A percentile compares a stretch with the other conserved stretches of the same genome.
phyloP scores from a whole-genome alignment of 2,113 vertebrate genomes.

The Notothenia rossii region DNA sequence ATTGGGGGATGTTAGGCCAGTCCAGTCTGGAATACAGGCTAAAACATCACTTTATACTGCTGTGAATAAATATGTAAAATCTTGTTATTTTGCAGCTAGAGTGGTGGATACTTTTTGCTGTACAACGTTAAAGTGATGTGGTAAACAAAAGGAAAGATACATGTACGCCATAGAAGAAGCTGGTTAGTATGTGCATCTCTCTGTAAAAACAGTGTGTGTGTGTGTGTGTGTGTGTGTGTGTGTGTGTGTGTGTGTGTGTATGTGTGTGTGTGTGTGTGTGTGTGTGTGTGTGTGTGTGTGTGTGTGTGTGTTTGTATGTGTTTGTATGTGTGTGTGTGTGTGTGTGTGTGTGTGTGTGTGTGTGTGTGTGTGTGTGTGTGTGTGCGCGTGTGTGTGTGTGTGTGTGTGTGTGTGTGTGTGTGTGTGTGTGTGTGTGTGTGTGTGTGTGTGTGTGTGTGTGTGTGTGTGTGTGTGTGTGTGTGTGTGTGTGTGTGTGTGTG shows the following conservation, averaged over 20 bases:
- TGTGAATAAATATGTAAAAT: not conserved
- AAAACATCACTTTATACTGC: not conserved
- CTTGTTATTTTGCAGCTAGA: not conserved
- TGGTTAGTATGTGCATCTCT: not conserved
- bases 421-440: slow-evolving; percentile 33
- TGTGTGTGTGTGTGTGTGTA: not conserved
- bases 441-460: slow-evolving; percentile 33
- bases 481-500: slow-evolving; percentile 30
- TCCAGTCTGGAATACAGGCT: slow-evolving; percentile 14
- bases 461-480: not conserved
- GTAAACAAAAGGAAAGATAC: not conserved
- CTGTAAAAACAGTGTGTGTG: slow-evolving; percentile 7
- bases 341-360: slow-evolving; percentile 7
- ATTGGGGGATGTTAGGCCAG: slow-evolving; percentile 4
- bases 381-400: slow-evolving; percentile 3
- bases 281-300: too few species aligned
- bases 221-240: slow-evolving; percentile 35
- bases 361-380: slow-evolving; percentile 27
- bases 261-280: too few species aligned
- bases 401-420: slow-evolving; percentile 23
- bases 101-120: not conserved
- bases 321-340: slow-evolving; percentile 33
- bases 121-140: not conserved
- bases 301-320: too few species aligned
- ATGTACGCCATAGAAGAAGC: not conserved